Base-by-base conservation (phyloP, 2,888 invertebrate species). In the Leucophenga montana region DNA sequence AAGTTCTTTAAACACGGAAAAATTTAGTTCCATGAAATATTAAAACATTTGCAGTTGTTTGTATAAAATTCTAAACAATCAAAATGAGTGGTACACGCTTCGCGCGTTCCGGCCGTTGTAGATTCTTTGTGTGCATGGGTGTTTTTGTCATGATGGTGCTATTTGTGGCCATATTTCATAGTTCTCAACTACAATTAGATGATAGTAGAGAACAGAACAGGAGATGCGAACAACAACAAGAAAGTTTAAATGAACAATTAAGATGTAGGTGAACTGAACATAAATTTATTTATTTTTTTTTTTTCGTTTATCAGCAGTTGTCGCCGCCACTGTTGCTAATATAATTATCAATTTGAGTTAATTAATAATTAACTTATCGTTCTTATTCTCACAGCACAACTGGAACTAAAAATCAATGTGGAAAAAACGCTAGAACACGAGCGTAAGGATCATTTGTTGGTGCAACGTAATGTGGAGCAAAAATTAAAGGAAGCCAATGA, bases 101-200 rank as follows among this genome's bases (percentile, higher is more conserved):
- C 74, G 86, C 91, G 77, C 90, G 92, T 72, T 91, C 91, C 75
- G 91, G 91, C 54, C 91, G 91, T 80, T 90, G 90, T 80, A 90
- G 92, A 75, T 89, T 91, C 78, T 89, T 92, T 76, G 84, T 91
- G 56, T 90, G 90, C 76, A 83, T 92, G 72, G 90, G 90, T 83
- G 90, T 90, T 84, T 88, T 90, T 57, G 82, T 91, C 69, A 80
- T 91, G 67, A 88, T 91, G 74, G 87, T 91, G 22, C 90, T 90
- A 46, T 89, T 92, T 78, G 89, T 92, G 70, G 91, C 91, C 67
- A 90, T 91, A 77, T 92, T 91, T 78, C 92, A 91, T 80, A 91
- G 90, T 83, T 91, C 91, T 8, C 90, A 91, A 77, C 87, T 90
- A 59, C 91, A 92, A 85, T 85, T 92, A 54, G 91, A 91, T 64